These are phyloP conservation scores for Lithophane socia DNA, from an alignment of 2,888 invertebrate genomes.

Conservation along the genomic window DNA sequence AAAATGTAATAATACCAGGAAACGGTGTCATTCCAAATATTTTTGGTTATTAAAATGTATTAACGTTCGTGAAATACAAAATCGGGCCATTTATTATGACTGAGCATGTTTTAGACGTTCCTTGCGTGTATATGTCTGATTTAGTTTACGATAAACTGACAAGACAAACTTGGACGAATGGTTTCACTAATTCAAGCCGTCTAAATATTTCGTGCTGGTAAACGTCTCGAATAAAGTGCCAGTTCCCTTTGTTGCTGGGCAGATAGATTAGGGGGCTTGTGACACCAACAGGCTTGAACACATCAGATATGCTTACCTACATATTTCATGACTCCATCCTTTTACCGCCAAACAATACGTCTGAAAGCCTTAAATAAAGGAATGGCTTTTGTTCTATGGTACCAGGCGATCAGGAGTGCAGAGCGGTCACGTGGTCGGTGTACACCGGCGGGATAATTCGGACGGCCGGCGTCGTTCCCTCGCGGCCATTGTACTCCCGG, in stretches of 20 bases:
- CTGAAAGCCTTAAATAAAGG: conserved; percentile 63
- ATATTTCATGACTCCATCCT: conserved; percentile 59
- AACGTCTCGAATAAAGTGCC: conserved; percentile 43
- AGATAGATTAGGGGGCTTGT: conserved; percentile 40
- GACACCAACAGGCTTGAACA: conserved; percentile 33
- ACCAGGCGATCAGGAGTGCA: conserved; percentile 68
- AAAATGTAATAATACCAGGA: neutral
- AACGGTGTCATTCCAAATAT: conserved; percentile 1
- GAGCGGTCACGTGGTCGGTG: conserved; percentile 72
- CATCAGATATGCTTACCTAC: conserved; percentile 24
- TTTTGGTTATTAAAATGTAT: neutral
- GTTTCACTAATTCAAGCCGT: conserved; percentile 46
- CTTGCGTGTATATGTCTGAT: conserved; percentile 50
- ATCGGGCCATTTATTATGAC: conserved; percentile 39
- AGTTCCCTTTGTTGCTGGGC: conserved; percentile 28
- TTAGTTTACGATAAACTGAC: conserved; percentile 38
- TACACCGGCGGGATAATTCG: conserved; percentile 71
- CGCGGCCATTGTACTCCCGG: conserved; percentile 67
- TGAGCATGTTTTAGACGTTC: conserved; percentile 39
- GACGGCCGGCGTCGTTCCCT: conserved; percentile 65
- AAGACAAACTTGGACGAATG: conserved; percentile 46
- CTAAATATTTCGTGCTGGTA: conserved; percentile 39
- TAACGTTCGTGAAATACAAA: conserved; percentile 6
- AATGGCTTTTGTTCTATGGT: conserved; percentile 67
- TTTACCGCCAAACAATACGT: conserved; percentile 63